phyloP scores from a whole-genome alignment of 2,888 invertebrate species.

The Sphaeridia pumilis region DNA sequence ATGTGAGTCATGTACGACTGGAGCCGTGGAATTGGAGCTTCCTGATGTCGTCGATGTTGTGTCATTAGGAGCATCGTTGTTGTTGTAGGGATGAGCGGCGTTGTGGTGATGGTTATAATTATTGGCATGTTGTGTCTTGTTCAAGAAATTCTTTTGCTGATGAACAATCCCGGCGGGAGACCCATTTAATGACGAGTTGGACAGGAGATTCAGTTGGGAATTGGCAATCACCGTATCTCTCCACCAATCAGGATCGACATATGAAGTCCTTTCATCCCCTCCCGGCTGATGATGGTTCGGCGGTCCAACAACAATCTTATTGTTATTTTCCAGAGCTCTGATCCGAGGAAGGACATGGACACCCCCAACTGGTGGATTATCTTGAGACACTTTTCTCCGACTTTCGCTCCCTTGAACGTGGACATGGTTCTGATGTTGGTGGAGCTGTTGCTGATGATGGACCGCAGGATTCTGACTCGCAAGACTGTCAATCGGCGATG shows the following conservation, averaged over 20 bases:
- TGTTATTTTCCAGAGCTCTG: neutral
- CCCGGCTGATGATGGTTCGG: neutral
- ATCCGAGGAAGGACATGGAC: slow-evolving; percentile 8
- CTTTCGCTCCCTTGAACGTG: neutral
- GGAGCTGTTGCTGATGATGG: neutral
- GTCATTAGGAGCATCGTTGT: neutral
- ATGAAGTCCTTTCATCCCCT: slow-evolving; percentile 26
- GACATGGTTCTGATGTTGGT: neutral
- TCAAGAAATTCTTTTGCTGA: neutral
- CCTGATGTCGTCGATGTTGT: too few species aligned
- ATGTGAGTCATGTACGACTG: neutral
- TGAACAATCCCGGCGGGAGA: neutral
- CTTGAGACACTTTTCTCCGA: neutral
- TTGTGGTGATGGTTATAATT: too few species aligned
- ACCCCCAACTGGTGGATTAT: slow-evolving; percentile 4
- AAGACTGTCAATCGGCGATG: neutral
- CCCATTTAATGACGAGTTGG: slow-evolving; percentile 16
- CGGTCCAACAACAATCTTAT: slow-evolving; percentile 2
- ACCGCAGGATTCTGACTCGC: neutral
- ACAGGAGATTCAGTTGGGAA: slow-evolving; percentile 29
- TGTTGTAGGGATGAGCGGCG: neutral
- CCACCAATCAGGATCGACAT: slow-evolving; percentile 35
- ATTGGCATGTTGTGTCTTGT: neutral
- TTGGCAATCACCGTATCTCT: slow-evolving; percentile 32
- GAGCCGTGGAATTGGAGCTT: neutral